Conservation (phyloP, 2,888 invertebrate genomes). For the Dusona sp. region DNA sequence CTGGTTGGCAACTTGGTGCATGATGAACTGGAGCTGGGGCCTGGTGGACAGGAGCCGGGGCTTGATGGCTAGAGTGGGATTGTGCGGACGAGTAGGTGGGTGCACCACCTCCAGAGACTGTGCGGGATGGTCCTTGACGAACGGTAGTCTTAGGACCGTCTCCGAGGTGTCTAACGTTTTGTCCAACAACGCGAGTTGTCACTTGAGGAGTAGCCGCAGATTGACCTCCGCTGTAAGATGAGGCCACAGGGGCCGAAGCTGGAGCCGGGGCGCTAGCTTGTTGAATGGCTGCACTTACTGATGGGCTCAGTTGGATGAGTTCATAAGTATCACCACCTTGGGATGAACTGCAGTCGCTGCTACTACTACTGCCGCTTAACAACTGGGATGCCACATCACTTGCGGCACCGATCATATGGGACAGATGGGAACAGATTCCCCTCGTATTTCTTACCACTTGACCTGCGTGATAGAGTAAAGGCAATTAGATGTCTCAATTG, state of each 20-base stretch:
- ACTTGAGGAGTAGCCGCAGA: background rate
- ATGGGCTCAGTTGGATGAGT: background rate
- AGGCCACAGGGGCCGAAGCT: too few species aligned
- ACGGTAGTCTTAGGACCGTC: background rate
- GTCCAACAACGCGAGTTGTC: conserved; percentile 19
- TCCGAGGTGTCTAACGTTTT: conserved; percentile 5
- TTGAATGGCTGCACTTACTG: background rate
- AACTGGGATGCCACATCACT: background rate
- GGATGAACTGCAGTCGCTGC: background rate
- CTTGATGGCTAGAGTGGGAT: background rate
- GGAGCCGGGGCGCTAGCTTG: too few species aligned
- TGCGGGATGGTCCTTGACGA: background rate
- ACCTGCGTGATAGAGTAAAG: background rate
- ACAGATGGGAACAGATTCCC: conserved; percentile 3
- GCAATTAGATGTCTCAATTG: background rate
- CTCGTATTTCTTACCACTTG: conserved; percentile 22
- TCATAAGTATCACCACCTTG: background rate
- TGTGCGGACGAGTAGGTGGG: background rate
- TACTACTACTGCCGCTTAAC: background rate
- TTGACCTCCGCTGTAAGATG: background rate
- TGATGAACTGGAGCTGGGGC: background rate
- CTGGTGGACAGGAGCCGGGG: background rate
- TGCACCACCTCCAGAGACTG: background rate
- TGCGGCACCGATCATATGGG: background rate
- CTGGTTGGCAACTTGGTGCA: background rate